Evolutionary conservation across 92 coral and sea anemone genomes (phyloP).

Genomic region (Porites cylindrica): DNA sequence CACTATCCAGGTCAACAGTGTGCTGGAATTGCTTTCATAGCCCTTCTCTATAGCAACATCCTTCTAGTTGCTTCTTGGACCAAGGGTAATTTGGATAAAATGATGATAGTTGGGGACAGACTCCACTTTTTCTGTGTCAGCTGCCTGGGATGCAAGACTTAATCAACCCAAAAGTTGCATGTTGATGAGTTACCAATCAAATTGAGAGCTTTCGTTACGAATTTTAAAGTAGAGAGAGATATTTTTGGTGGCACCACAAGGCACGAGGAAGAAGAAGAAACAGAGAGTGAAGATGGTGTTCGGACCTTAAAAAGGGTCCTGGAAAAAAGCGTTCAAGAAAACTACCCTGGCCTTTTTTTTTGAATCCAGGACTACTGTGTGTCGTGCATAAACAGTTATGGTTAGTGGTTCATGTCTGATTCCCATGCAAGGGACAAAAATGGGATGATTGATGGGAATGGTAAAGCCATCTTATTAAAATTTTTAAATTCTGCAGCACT

Average conservation of each 20-base stretch:
- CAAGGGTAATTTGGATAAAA: background rate
- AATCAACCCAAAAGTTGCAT: constrained; percentile 9
- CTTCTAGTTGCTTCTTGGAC: constrained; percentile 6
- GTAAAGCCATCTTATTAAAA: constrained; percentile 8
- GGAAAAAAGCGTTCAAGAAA: background rate
- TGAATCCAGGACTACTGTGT: constrained; percentile 8
- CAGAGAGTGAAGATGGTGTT: background rate
- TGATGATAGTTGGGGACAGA: constrained; percentile 16
- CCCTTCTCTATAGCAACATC: background rate
- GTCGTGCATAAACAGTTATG: constrained; percentile 2
- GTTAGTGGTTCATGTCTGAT: constrained; percentile 20
- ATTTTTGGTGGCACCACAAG: background rate
- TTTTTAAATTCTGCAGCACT: background rate
- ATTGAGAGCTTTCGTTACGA: background rate
- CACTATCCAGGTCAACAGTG: constrained; percentile 41
- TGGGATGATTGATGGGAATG: constrained; percentile 4
- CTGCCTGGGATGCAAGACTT: background rate
- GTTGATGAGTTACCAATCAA: constrained; percentile 13
- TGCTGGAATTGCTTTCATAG: constrained; percentile 4
- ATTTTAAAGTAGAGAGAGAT: background rate
- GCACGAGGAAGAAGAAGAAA: background rate
- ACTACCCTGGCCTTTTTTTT: background rate
- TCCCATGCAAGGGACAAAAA: constrained; percentile 7
- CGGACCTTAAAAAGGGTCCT: background rate
- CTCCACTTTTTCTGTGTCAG: constrained; percentile 5